Evolutionary conservation across 2,888 invertebrate species (phyloP), one percentile per base, ranked within the genome.

Genomic region (Priocnemis perturbator): DNA sequence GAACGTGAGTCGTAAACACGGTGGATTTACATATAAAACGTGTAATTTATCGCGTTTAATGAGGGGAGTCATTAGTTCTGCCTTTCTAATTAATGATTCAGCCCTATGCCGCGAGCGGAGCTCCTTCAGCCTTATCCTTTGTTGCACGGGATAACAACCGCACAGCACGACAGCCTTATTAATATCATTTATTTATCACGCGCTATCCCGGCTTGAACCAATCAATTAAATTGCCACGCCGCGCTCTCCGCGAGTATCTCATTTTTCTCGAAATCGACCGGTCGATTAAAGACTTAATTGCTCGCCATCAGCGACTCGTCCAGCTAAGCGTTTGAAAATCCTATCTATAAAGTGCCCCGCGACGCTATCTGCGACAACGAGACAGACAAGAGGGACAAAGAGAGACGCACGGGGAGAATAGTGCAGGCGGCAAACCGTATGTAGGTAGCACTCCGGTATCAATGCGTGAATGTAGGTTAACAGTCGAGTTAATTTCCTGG

Each of bases 401-500:
- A 50, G 63, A 23, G 44, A 55, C 15, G 21, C 11, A 60, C 30
- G 26, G 26, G 20, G 30, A 15, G 26, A 15, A 58, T 58, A 19
- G 37, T 45, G 45, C 19, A 11, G 44, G 44, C 45, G 9, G 44
- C 15, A 45, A 45, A 19, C 58, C n/a, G 45, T 45, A 37, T 21
- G 58, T 45, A 45, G 21, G 44, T 7, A 45, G 19, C 58, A 45
- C 21, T 48, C 60, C 53, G 65, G 67, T 60, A 76, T 58, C 62
- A 44, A 44, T 26, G 59, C 26, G 30, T 20, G 69, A 71, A 78
- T 79, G 71, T 79, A 69, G 79, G 77, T 67, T 78, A 79, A 63
- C 61, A 61, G 67, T 66, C 67, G 63, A 73, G 79, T 79, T 79
- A 79, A 79, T 79, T 79, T 79, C 80, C 80, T 79, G 79, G 70